These are phyloP conservation scores for Sipha flava DNA, from an alignment of 1,140 invertebrate genomes.

Conservation along the genomic window DNA sequence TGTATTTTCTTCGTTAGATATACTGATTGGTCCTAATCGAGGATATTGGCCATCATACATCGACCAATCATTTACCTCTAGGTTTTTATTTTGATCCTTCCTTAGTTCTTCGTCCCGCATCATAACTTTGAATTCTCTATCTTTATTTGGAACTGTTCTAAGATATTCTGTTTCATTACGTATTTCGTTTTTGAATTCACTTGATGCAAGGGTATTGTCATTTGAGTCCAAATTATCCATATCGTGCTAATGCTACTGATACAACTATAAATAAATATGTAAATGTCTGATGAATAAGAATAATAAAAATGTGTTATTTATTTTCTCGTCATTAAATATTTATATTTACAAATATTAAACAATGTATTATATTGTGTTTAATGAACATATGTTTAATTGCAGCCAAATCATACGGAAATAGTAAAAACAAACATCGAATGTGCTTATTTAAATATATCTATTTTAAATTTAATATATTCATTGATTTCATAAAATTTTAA, in stretches of 20 bases:
- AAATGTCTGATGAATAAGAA: too few species aligned
- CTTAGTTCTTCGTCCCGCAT: not conserved
- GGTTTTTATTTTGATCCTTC: not conserved
- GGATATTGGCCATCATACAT: constrained; percentile 19
- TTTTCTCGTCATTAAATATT: too few species aligned
- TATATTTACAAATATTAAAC: too few species aligned
- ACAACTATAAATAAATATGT: too few species aligned
- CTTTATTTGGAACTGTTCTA: not conserved
- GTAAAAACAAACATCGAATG: not conserved
- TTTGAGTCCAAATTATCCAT: not conserved
- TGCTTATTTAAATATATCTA: too few species aligned
- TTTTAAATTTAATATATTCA: too few species aligned
- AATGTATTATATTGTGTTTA: not conserved
- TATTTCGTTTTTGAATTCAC: not conserved
- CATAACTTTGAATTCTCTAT: not conserved
- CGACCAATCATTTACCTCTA: constrained; percentile 4
- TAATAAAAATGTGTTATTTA: too few species aligned
- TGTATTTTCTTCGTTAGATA: not conserved
- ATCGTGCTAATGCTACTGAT: too few species aligned
- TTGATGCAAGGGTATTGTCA: too few species aligned
- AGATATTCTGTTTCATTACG: not conserved
- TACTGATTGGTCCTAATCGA: not conserved
- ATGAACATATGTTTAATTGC: not conserved
- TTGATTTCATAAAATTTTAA: too few species aligned
- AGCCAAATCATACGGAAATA: not conserved